Evolutionary conservation across 1,140 invertebrate species (phyloP).

Genomic region (Scaptodrosophila lebanonensis): DNA sequence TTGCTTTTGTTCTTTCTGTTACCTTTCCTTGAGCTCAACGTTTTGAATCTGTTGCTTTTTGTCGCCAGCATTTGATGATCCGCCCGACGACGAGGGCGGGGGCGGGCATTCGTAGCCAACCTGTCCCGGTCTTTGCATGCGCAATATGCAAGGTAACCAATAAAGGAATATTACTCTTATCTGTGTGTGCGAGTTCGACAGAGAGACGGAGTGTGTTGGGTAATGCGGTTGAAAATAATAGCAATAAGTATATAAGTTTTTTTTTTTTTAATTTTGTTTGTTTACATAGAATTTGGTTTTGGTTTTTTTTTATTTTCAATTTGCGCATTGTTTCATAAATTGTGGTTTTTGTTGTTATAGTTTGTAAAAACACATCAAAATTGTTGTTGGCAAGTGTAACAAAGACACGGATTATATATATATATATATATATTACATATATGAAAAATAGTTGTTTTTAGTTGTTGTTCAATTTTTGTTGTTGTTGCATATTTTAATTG

Average conservation of each 20-base stretch:
- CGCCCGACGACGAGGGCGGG: slow-evolving; percentile 80
- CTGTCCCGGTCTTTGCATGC: slow-evolving; percentile 92
- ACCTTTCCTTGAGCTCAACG: slow-evolving; percentile 77
- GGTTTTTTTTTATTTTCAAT: slow-evolving; percentile 9
- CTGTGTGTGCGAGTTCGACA: slow-evolving; percentile 80
- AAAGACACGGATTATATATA: slow-evolving; percentile 5
- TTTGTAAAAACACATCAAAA: slow-evolving; percentile 1
- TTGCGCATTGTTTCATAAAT: background rate
- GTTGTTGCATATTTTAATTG: too few species aligned
- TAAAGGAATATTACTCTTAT: slow-evolving; percentile 94
- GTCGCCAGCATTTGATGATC: slow-evolving; percentile 78
- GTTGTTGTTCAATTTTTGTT: too few species aligned
- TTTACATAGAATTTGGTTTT: slow-evolving; percentile 11
- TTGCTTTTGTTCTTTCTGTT: too few species aligned
- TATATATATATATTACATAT: slow-evolving; percentile 24
- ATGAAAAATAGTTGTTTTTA: too few species aligned
- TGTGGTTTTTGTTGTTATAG: slow-evolving; percentile 1
- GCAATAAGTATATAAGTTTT: slow-evolving; percentile 60
- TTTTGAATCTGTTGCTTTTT: slow-evolving; percentile 77
- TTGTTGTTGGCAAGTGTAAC: background rate
- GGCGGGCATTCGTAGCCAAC: slow-evolving; percentile 80
- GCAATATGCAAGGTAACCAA: slow-evolving; percentile 96
- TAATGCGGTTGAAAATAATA: slow-evolving; percentile 74
- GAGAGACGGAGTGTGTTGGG: slow-evolving; percentile 69
- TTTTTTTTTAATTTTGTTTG: slow-evolving; percentile 29